Conservation (phyloP, 2,797 vertebrate species). For the Garrulus glandarius region DNA sequence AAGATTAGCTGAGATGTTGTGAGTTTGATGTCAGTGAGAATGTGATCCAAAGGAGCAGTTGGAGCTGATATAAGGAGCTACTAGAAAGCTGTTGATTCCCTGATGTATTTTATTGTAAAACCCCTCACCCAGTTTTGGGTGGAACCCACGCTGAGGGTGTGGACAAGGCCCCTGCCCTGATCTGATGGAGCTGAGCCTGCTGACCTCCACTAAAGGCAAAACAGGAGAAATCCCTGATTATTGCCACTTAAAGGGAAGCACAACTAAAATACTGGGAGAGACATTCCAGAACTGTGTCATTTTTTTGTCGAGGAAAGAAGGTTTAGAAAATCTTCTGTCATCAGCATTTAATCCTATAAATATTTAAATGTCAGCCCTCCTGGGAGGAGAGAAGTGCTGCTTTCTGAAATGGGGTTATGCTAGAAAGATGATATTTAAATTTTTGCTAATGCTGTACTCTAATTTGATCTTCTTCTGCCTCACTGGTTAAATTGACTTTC, state of each 20-base stretch:
- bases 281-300: background rate
- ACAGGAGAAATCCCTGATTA: background rate
- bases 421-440: background rate
- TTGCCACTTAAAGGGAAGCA: background rate
- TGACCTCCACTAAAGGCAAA: background rate
- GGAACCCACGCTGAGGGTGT: background rate
- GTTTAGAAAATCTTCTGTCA: background rate
- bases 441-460: background rate
- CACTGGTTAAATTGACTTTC: background rate
- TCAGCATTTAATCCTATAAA: background rate
- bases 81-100: background rate
- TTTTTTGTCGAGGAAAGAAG: background rate
- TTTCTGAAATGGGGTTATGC: background rate
- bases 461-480: background rate
- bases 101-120: background rate
- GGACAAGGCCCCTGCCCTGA: background rate
- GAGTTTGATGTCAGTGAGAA: background rate
- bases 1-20: background rate
- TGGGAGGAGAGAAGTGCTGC: background rate
- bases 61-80: background rate
- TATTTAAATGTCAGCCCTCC: background rate
- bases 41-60: background rate
- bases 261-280: background rate
- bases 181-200: background rate
- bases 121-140: fast-evolving